Evolutionary conservation across 2,113 vertebrate species (phyloP).

Genomic region (Kryptolebias marmoratus): DNA sequence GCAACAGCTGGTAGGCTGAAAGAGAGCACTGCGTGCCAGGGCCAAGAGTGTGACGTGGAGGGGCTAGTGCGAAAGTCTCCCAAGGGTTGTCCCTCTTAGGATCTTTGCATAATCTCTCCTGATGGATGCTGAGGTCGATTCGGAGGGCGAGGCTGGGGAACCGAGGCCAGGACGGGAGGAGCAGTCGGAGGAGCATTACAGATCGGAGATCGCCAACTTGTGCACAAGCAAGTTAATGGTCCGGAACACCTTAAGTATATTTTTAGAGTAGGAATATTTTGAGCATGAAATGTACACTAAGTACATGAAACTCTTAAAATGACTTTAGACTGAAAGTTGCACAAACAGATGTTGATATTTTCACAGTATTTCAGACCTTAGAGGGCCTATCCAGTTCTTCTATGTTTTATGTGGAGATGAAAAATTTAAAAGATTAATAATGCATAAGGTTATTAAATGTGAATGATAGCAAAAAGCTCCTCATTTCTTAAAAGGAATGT

Average conservation of each 20-base stretch:
- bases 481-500: not conserved
- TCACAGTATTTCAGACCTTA: no score
- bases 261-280: not conserved
- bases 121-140: constrained; percentile 58
- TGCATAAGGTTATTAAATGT: not conserved
- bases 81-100: constrained; percentile 61
- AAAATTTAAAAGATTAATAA: constrained; percentile 2
- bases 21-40: constrained; percentile 44
- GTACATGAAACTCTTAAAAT: not conserved
- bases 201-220: constrained; percentile 9
- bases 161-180: constrained; percentile 3
- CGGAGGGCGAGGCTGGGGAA: constrained; percentile 39
- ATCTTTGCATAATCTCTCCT: constrained; percentile 68
- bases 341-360: not conserved
- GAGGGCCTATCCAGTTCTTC: no score
- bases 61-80: constrained; percentile 63
- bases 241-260: constrained; percentile 6
- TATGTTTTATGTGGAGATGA: not conserved
- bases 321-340: not conserved
- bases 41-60: constrained; percentile 55
- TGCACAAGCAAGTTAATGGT: constrained; percentile 1
- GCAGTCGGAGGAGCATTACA: not conserved
- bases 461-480: not conserved
- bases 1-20: constrained; percentile 71
- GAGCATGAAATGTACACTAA: not conserved